Evolutionary conservation across 2,113 vertebrate species (phyloP), one percentile per base, ranked within the genome.

Genomic region (Lathamus discolor): DNA sequence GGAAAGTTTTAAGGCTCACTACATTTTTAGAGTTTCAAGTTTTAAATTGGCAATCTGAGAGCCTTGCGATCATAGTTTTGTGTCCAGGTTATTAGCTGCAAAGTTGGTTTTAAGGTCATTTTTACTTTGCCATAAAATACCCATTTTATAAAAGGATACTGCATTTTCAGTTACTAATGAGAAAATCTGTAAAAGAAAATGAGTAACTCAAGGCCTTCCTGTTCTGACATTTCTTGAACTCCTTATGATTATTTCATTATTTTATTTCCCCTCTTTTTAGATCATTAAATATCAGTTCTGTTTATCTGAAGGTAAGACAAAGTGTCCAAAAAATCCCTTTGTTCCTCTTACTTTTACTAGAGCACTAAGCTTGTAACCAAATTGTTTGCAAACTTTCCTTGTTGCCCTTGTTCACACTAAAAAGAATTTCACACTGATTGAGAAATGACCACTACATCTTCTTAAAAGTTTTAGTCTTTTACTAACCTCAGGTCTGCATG

Each of bases 271-370:
- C 97, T 98, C 98, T 99, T 99, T 99, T 99, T 99, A 99, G 99
- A 99, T 99, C 99, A 98, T 99, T 99, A 98, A 99, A 99, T 99
- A 98, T 99, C 99, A 99, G 98, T 99, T 99, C 98, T 99, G 98
- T 99, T 99, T 99, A 98, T 99, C 98, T 99, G 98, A 99, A 99
- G 99, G 99, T 99, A 99, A 99, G 99, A 98, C 95, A 97, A 98
- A 98, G 97, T 98, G 97, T 98, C 97, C 95, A 90, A 97, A 98
- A 98, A 97, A 63, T 39, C 91, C 97, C 95, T 98, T 96, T 97
- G 94, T 98, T 98, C 97, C 97, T 97, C 81, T 96, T 97, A 97
- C 95, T 98, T 97, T 98, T 96, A 97, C 93, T 98, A 98, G 95
- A 98, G 37, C 95, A 97, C 96, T 98, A 97, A 97, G 96, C 97